A percentile compares a stretch with the other conserved stretches of the same genome.
Conservation (phyloP, 2,888 invertebrate genomes). For the Xanthia icteritia region DNA sequence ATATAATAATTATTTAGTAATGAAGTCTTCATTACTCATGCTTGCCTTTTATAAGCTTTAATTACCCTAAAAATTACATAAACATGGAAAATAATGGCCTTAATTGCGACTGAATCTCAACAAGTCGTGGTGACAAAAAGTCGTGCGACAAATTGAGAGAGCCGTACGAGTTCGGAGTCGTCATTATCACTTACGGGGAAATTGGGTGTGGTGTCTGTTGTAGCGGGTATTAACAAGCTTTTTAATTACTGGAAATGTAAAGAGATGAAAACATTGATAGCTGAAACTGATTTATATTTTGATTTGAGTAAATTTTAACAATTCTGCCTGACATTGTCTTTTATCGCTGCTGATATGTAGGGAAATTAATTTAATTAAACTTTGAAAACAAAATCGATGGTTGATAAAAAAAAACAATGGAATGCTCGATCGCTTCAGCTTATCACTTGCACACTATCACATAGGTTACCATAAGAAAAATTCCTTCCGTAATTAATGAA, state of each 20-base stretch:
- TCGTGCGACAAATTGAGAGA: constrained; percentile 81
- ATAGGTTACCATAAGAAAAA: constrained; percentile 78
- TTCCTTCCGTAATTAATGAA: constrained; percentile 88
- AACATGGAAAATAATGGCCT: constrained; percentile 76
- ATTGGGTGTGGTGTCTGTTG: constrained; percentile 67
- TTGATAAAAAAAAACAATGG: background rate
- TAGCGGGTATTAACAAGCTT: constrained; percentile 45
- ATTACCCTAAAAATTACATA: constrained; percentile 71
- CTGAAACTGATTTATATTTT: background rate
- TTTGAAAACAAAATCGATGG: background rate
- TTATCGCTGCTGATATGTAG: no score
- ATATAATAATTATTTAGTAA: constrained; percentile 58
- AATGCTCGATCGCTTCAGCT: constrained; percentile 59
- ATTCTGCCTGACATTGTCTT: background rate
- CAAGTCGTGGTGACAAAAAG: constrained; percentile 77
- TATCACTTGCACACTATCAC: constrained; percentile 68
- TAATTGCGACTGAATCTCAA: constrained; percentile 78
- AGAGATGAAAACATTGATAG: background rate
- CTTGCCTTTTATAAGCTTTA: constrained; percentile 52
- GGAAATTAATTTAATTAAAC: background rate
- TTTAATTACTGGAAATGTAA: background rate
- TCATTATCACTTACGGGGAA: constrained; percentile 79
- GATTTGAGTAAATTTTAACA: background rate
- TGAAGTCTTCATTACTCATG: constrained; percentile 54
- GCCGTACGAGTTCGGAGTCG: constrained; percentile 61